phyloP scores from a whole-genome alignment of 2,888 invertebrate genomes.

The Drosophila aldrichi region DNA sequence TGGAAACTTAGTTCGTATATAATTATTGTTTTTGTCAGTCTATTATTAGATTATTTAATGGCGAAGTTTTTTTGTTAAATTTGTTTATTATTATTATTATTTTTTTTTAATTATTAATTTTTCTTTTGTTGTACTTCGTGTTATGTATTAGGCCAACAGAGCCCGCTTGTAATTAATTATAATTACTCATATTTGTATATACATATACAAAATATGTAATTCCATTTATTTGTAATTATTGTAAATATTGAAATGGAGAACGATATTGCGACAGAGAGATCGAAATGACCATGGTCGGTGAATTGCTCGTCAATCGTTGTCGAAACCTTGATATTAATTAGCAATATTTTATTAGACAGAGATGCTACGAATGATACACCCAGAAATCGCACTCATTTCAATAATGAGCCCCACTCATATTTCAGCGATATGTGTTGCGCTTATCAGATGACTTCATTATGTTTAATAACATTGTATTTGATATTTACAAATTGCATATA shows the following conservation, averaged over 20 bases:
- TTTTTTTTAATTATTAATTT: slow-evolving; percentile 15
- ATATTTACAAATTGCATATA: slow-evolving; percentile 72
- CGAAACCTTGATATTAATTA: slow-evolving; percentile 69
- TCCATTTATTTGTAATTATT: slow-evolving; percentile 57
- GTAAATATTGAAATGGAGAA: slow-evolving; percentile 46
- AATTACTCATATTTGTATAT: slow-evolving; percentile 42
- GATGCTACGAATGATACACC: slow-evolving; percentile 54
- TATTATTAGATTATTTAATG: slow-evolving; percentile 51
- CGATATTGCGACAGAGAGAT: slow-evolving; percentile 15
- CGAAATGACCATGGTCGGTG: slow-evolving; percentile 19
- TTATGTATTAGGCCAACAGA: slow-evolving; percentile 65
- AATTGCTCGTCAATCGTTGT: slow-evolving; percentile 44
- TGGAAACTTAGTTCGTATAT: slow-evolving; percentile 41
- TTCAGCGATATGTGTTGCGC: slow-evolving; percentile 67
- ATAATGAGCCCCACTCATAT: slow-evolving; percentile 12
- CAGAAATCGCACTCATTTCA: slow-evolving; percentile 37
- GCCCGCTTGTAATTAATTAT: slow-evolving; percentile 59
- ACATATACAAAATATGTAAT: slow-evolving; percentile 39
- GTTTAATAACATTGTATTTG: slow-evolving; percentile 67
- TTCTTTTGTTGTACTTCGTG: slow-evolving; percentile 47
- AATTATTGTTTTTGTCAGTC: slow-evolving; percentile 50
- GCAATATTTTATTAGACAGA: slow-evolving; percentile 57
- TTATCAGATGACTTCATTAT: slow-evolving; percentile 61
- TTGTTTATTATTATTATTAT: slow-evolving; percentile 36
- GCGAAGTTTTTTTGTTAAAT: slow-evolving; percentile 55